A percentile compares a stretch with the other conserved stretches of the same genome.
Conservation (phyloP, 1,140 invertebrate species). For the Hycleus phaleratus region DNA sequence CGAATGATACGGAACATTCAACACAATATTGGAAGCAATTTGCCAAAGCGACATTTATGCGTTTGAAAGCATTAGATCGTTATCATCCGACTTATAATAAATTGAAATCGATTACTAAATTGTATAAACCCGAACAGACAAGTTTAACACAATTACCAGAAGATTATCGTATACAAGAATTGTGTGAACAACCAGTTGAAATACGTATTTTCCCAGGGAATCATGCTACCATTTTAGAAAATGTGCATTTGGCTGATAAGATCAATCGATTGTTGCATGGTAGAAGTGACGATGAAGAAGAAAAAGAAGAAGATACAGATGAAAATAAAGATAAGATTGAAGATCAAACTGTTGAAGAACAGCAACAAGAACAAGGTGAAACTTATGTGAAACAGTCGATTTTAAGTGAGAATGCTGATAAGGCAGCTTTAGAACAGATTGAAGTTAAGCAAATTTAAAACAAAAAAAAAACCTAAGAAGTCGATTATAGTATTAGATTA, state of each 20-base stretch:
- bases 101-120: neutral
- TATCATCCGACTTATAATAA: neutral
- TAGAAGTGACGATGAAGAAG: too few species aligned
- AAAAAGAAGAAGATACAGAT: too few species aligned
- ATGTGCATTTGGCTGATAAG: neutral
- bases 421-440: too few species aligned
- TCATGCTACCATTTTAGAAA: neutral
- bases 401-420: too few species aligned
- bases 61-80: neutral
- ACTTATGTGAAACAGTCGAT: too few species aligned
- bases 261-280: neutral
- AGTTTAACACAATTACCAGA: neutral
- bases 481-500: too few species aligned
- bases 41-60: neutral
- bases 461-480: too few species aligned
- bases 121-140: neutral
- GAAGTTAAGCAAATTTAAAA: too few species aligned
- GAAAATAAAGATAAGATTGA: too few species aligned
- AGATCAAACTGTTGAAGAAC: too few species aligned
- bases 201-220: neutral
- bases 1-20: neutral
- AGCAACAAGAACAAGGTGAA: too few species aligned
- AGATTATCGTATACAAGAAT: neutral
- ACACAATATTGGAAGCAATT: neutral
- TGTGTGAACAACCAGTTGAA: neutral